A percentile compares a stretch with the other conserved stretches of the same genome.
Conservation (phyloP, 2,797 vertebrate species). For the Ptychobarbus kaznakovi region DNA sequence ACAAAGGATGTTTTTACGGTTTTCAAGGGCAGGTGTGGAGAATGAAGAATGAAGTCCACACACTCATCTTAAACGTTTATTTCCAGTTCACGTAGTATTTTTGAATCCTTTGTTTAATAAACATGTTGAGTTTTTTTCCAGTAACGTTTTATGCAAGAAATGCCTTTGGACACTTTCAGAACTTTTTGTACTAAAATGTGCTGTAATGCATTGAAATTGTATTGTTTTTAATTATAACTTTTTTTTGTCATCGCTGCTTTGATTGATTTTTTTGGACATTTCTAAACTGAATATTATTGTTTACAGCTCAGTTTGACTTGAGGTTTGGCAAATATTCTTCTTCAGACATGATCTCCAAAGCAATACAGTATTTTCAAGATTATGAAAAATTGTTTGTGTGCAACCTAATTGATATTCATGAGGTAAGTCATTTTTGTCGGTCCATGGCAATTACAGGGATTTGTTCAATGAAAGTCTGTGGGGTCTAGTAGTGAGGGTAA, state of each 20-base stretch:
- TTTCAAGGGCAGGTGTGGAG: not conserved
- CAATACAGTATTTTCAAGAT: not conserved
- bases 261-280: not conserved
- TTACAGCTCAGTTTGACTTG: not conserved
- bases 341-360: not conserved
- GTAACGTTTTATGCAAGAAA: not conserved
- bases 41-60: not conserved
- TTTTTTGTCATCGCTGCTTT: not conserved
- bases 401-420: not conserved
- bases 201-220: not conserved
- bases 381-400: not conserved
- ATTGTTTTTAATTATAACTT: not conserved
- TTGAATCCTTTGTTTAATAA: not conserved
- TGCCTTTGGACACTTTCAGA: not conserved
- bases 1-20: not conserved
- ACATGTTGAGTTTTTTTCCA: not conserved
- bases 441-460: not conserved
- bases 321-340: not conserved
- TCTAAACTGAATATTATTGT: not conserved
- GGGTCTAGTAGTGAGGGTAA: not conserved
- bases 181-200: not conserved
- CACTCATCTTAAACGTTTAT: not conserved
- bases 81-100: not conserved
- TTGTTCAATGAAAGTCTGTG: not conserved
- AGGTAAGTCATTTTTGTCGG: not conserved